Conservation (phyloP, 2,113 vertebrate species). For the Halcyon malimbica region DNA sequence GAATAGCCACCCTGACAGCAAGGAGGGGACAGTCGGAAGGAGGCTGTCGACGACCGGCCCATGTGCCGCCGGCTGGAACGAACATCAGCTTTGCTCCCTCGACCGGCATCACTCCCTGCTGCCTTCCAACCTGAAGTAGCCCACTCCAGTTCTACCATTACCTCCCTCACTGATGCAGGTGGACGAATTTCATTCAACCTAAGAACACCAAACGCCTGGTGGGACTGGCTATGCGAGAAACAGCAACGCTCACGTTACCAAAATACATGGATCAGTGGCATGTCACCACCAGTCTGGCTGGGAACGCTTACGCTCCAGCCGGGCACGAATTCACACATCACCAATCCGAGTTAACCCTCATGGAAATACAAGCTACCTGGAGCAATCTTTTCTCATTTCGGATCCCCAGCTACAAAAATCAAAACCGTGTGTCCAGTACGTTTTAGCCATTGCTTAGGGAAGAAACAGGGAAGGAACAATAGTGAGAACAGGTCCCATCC, state of each 20-base stretch:
- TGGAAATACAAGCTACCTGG: constrained; percentile 58
- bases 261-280: constrained; percentile 13
- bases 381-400: constrained; percentile 60
- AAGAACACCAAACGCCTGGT: background rate
- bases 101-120: background rate
- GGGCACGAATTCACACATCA: constrained; percentile 9
- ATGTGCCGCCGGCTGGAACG: background rate
- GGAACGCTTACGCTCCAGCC: background rate
- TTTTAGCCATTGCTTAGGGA: constrained; percentile 12
- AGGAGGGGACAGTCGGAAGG: background rate
- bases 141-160: background rate
- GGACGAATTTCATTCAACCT: background rate
- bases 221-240: constrained; percentile 29
- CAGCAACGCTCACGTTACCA: background rate
- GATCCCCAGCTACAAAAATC: constrained; percentile 65
- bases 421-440: constrained; percentile 2
- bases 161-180: constrained; percentile 31
- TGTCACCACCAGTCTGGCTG: constrained; percentile 1
- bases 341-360: background rate
- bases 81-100: background rate
- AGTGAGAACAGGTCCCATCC: constrained; percentile 61
- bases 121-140: constrained; percentile 43
- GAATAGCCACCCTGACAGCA: background rate
- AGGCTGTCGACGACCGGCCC: background rate
- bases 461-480: constrained; percentile 43